phyloP scores from a whole-genome alignment of 2,888 invertebrate species.

The Lycaena phlaeas region DNA sequence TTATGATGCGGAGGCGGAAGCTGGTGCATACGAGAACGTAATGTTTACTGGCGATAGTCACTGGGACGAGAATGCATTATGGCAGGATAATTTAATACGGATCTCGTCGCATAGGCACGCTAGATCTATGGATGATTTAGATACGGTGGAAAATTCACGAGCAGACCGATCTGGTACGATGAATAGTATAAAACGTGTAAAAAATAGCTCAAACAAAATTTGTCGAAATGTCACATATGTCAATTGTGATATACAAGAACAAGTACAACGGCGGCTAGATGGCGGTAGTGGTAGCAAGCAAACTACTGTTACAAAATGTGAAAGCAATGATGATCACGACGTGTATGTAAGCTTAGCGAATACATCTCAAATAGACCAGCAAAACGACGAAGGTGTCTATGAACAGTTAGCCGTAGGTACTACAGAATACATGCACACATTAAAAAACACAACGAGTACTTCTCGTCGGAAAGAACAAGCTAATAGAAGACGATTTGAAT shows the following conservation, averaged over 20 bases:
- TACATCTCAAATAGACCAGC: conserved; percentile 27
- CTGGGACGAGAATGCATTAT: conserved; percentile 88
- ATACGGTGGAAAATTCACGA: conserved; percentile 43
- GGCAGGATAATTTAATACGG: conserved; percentile 84
- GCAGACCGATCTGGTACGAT: conserved; percentile 38
- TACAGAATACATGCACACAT: conserved; percentile 25
- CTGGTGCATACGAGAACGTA: conserved; percentile 57
- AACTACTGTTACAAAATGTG: conserved; percentile 13
- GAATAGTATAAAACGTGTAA: conserved; percentile 59
- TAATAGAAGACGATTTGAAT: conserved; percentile 70
- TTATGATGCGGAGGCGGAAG: conserved; percentile 61
- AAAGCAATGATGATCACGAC: conserved; percentile 58
- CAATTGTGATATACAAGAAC: conserved; percentile 77
- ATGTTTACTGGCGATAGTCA: conserved; percentile 78
- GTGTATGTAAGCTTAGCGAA: conserved; percentile 67
- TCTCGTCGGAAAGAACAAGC: conserved; percentile 20
- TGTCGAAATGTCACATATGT: conserved; percentile 85
- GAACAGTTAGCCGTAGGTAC: conserved; percentile 67
- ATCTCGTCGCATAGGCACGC: conserved; percentile 88
- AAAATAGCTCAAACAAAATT: conserved; percentile 57
- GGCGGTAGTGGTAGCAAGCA: conserved; percentile 15
- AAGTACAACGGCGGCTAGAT: conserved; percentile 48
- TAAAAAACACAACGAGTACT: conserved; percentile 16
- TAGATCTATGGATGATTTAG: conserved; percentile 86
- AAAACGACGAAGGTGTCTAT: conserved; percentile 70